Conservation (phyloP, 2,888 invertebrate genomes). For the Euproctis similis region DNA sequence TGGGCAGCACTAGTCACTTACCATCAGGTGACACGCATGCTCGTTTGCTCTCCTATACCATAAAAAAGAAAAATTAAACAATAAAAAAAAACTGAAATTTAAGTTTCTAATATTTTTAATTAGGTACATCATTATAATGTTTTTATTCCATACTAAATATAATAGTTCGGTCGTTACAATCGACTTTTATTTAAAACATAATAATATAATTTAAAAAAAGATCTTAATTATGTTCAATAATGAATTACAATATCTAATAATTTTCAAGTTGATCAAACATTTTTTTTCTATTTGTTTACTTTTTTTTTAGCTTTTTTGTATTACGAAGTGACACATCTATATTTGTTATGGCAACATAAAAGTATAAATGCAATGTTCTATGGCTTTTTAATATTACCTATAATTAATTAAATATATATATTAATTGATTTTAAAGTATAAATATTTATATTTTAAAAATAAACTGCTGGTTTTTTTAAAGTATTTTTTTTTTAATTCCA, state of each 20-base stretch:
- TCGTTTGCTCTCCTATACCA: too few species aligned
- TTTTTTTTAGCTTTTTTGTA: conserved; percentile 11
- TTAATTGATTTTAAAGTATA: conserved; percentile 10
- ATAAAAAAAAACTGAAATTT: conserved; percentile 12
- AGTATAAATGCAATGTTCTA: conserved; percentile 23
- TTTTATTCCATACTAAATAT: conserved; percentile 28
- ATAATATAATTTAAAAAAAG: conserved; percentile 30
- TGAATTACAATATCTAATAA: conserved; percentile 31
- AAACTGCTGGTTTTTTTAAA: too few species aligned
- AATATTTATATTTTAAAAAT: conserved; percentile 1
- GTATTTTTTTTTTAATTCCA: too few species aligned
- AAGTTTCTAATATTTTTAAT: conserved; percentile 44
- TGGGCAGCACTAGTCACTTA: too few species aligned
- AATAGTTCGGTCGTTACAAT: conserved; percentile 33
- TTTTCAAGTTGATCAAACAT: conserved; percentile 12
- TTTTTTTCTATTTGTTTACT: too few species aligned
- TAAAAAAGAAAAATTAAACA: too few species aligned
- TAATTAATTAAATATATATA: too few species aligned
- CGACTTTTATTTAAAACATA: conserved; percentile 37
- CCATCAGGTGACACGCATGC: too few species aligned
- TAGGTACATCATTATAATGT: conserved; percentile 46
- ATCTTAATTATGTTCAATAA: conserved; percentile 22
- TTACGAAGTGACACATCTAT: conserved; percentile 8
- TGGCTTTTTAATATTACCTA: too few species aligned
- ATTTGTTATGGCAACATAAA: conserved; percentile 25